Conservation (phyloP, 2,797 vertebrate genomes). For the Gila robusta region DNA sequence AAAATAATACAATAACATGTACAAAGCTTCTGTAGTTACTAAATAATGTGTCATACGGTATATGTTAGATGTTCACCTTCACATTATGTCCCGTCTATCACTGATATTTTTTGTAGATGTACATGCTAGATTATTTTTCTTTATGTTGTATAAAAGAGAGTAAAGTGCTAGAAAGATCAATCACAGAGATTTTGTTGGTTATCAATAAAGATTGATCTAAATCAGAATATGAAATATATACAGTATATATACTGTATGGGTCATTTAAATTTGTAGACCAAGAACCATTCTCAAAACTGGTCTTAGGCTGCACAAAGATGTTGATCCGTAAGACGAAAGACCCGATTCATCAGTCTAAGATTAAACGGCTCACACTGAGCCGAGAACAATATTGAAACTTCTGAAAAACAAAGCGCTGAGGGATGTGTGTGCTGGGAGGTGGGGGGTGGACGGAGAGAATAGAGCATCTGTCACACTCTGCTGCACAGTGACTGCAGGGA, state of each 20-base stretch:
- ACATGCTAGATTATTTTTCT: background rate
- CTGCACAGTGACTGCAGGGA: slow-evolving; percentile 46
- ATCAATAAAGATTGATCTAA: background rate
- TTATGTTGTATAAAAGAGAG: background rate
- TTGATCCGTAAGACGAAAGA: slow-evolving; percentile 28
- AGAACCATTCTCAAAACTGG: background rate
- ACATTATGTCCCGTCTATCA: background rate
- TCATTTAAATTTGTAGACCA: background rate
- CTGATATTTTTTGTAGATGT: background rate
- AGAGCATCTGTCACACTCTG: slow-evolving; percentile 47
- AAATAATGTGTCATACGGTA: slow-evolving; percentile 38
- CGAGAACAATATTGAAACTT: slow-evolving; percentile 18
- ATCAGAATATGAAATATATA: background rate
- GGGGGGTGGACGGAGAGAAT: slow-evolving; percentile 31
- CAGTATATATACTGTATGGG: too few species aligned
- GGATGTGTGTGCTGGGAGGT: slow-evolving; percentile 16
- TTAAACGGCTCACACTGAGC: slow-evolving; percentile 12
- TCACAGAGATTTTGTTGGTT: background rate
- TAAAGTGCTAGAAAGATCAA: background rate
- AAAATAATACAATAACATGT: background rate
- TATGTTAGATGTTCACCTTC: background rate
- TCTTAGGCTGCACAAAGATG: slow-evolving; percentile 24
- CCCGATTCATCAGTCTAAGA: slow-evolving; percentile 32
- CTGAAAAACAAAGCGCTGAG: slow-evolving; percentile 34
- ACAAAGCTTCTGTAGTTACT: slow-evolving; percentile 23